A percentile compares a stretch with the other conserved stretches of the same genome.
phyloP scores from a whole-genome alignment of 2,113 vertebrate genomes.

The Nymphicus hollandicus region DNA sequence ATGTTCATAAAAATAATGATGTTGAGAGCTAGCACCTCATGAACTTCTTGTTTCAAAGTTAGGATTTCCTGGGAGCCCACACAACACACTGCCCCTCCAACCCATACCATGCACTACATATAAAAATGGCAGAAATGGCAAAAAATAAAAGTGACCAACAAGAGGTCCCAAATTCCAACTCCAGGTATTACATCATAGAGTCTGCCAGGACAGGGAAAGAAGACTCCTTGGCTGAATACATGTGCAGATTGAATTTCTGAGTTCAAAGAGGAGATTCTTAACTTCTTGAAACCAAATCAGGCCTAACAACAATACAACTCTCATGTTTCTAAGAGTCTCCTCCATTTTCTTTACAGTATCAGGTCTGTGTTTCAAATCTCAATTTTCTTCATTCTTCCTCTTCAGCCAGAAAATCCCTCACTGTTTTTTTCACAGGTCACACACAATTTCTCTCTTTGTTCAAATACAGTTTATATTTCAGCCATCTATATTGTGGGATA shows the following conservation, averaged over 20 bases:
- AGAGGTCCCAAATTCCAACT: neutral
- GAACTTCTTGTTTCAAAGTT: neutral
- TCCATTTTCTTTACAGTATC: neutral
- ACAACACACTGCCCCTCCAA: neutral
- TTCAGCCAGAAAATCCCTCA: neutral
- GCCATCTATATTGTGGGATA: neutral
- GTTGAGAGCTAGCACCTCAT: neutral
- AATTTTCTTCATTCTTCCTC: neutral
- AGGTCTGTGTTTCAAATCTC: neutral
- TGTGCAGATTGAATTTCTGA: neutral
- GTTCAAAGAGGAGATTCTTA: neutral
- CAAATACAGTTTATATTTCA: neutral
- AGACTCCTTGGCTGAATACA: neutral
- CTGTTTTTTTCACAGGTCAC: neutral
- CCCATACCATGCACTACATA: neutral
- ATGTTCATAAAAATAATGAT: neutral
- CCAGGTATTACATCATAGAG: neutral
- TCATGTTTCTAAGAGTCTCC: neutral
- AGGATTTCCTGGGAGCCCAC: neutral
- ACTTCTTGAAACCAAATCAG: neutral
- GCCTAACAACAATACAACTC: neutral
- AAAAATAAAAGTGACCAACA: neutral
- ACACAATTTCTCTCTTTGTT: neutral
- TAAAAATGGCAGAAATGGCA: neutral
- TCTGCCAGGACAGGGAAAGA: neutral